Base-by-base conservation (phyloP, 2,113 vertebrate genomes). In the Scomber japonicus region DNA sequence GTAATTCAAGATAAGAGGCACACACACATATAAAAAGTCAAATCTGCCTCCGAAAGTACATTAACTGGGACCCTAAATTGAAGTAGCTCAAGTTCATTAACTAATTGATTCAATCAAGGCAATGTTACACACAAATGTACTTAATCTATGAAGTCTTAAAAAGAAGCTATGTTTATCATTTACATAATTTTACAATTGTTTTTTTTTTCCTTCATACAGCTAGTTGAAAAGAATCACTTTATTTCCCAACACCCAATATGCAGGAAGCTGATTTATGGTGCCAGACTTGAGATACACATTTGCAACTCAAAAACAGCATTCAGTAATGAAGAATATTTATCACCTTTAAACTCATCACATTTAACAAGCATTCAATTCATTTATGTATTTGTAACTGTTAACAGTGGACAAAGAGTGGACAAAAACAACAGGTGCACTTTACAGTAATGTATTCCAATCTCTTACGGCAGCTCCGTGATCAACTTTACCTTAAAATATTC, bases 61-160 rank as follows among this genome's bases (percentile, higher is more conserved):
- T 48, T 69, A 67, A 66, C 35, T 70, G 35, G 21, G 12, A 67
- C 61, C 4, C 19, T 16, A 14, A 69, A 75, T 65, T 48, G 3
- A 88, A 71, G 74, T 74, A 89, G 81, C 81, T 75, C 56, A 77
- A 68, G 61, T 78, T 78, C 53, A 64, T 77, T 35, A n/a, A 80
- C 46, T 74, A 5, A 51, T 66, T 35, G 21, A 80, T 35, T 74
- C 8, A 51, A 70, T 70, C 3, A 69, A 30, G 48, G 31, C 4
- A 76, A 65, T 2, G 71, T 46, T 48, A 76, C n/a, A 71, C 27
- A 82, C 27, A 82, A 57, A 66, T 77, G 11, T 71, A 59, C 14
- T 44, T 46, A 31, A 44, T 48, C 14, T 46, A 45, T 17, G 19
- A 40, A 57, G 14, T 56, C 16, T 21, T 64, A 61, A 53, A 68